Evolutionary conservation across 2,113 vertebrate genomes (phyloP).

Genomic region (Oncorhynchus nerka): DNA sequence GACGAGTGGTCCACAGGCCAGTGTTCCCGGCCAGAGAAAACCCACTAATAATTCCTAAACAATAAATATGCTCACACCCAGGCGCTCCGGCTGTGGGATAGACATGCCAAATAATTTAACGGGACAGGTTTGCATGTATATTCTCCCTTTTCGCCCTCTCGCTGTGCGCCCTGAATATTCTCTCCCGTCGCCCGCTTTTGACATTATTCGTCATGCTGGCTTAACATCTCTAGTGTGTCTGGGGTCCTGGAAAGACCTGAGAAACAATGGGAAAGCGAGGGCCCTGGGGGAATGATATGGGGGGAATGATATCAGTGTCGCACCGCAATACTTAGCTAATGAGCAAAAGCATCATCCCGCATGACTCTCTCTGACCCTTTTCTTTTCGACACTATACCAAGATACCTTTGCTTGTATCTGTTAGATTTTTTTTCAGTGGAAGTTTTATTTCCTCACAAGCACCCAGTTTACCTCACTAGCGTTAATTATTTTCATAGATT

Average conservation of each 20-base stretch:
- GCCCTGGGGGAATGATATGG: slow-evolving; percentile 30
- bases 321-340: slow-evolving; percentile 44
- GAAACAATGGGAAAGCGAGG: slow-evolving; percentile 5
- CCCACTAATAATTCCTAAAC: slow-evolving; percentile 48
- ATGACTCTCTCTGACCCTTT: slow-evolving; percentile 20
- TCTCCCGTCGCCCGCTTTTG: slow-evolving; percentile 47
- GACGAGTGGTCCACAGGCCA: slow-evolving; percentile 37
- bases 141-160: slow-evolving; percentile 21
- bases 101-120: slow-evolving; percentile 27
- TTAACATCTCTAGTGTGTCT: slow-evolving; percentile 56
- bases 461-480: not conserved
- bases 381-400: not conserved
- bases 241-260: slow-evolving; percentile 42
- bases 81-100: slow-evolving; percentile 30
- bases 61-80: slow-evolving; percentile 42
- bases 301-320: slow-evolving; percentile 39
- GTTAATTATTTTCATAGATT: not conserved
- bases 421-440: too few species aligned
- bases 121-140: slow-evolving; percentile 21
- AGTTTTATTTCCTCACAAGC: not conserved
- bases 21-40: slow-evolving; percentile 20
- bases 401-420: not conserved
- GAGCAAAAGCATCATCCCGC: slow-evolving; percentile 45
- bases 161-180: slow-evolving; percentile 36
- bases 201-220: slow-evolving; percentile 65